Base-by-base conservation (phyloP, 92 coral and sea anemone species). In the Siderastrea radians region DNA sequence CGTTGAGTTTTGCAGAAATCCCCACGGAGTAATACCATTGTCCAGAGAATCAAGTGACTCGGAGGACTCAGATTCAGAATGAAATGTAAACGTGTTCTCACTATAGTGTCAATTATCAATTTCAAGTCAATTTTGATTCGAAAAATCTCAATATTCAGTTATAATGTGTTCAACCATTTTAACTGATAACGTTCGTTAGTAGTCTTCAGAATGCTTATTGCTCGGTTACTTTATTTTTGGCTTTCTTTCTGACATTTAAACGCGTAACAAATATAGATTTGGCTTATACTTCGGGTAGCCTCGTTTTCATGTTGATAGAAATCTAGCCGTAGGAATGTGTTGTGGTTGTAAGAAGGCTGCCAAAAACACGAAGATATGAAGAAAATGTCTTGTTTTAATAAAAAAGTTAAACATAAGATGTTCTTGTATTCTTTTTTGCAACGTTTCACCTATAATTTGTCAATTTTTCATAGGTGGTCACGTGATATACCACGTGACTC, bases 221-320 rank as follows among this genome's bases (percentile, higher is more conserved):
- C 69, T 64, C 69, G 44, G 69, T 6, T 64, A 64, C 69, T 64
- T 64, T 64, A 64, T 64, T 14, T 64, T 14, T 64, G 69, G 69
- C 69, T 64, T 64, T 64, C 69, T 64, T 64, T 64, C 12, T 26
- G 69, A 64, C 69, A 14, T 64, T 64, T 64, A 64, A 64, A 64
- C 69, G 38, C 38, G 38, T 26, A 26, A 26, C 38, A 26, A 26
- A 26, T 26, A 26, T 26, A 26, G 38, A 26, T 26, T 26, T 26
- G 38, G 38, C 38, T 26, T 26, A 64, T 6, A 7, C 12, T 15
- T 64, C 17, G 5, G 69, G 69, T 14, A 64, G 69, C 69, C 44
- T 64, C 69, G 44, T 64, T 15, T 64, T 64, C 69, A 64, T 64
- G 69, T 64, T 64, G 69, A 64, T 64, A 2, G 69, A 64, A 64